A percentile compares a stretch with the other conserved stretches of the same genome.
These are phyloP conservation scores for Gymnogyps californianus DNA, from an alignment of 2,113 vertebrate species.

Conservation along the genomic window DNA sequence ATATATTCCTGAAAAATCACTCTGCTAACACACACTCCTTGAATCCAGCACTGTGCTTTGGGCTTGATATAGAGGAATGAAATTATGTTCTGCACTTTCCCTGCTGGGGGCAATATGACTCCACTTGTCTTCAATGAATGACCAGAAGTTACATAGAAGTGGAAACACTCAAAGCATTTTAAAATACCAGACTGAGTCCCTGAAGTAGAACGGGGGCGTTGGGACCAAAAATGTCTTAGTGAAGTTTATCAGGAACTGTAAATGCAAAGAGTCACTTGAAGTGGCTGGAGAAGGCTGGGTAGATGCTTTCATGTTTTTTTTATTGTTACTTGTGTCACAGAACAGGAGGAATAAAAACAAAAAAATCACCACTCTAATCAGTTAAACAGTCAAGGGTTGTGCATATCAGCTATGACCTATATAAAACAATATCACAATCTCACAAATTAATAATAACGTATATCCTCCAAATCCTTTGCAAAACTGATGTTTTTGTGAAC, in stretches of 20 bases:
- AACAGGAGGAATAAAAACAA: neutral
- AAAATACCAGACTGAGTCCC: neutral
- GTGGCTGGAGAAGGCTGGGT: neutral
- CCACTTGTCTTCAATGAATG: conserved; percentile 40
- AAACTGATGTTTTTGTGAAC: neutral
- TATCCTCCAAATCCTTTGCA: neutral
- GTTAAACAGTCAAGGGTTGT: neutral
- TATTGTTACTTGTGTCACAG: neutral
- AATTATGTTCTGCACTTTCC: conserved; percentile 56
- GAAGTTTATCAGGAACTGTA: conserved; percentile 54
- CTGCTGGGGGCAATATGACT: conserved; percentile 80
- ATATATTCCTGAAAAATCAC: neutral
- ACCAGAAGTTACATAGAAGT: neutral
- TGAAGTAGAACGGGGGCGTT: neutral
- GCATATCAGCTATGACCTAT: neutral
- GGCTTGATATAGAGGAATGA: neutral
- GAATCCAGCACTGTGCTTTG: neutral
- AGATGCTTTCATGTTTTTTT: neutral
- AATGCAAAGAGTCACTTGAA: neutral
- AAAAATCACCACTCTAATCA: neutral
- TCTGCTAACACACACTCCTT: neutral
- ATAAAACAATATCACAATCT: neutral
- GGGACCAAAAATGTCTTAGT: conserved; percentile 31
- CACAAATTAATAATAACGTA: neutral
- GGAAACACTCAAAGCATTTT: conserved; percentile 15